These are phyloP conservation scores for Mesodorylaimus sp. DNA, from an alignment of 2,888 invertebrate species.

Conservation along the genomic window DNA sequence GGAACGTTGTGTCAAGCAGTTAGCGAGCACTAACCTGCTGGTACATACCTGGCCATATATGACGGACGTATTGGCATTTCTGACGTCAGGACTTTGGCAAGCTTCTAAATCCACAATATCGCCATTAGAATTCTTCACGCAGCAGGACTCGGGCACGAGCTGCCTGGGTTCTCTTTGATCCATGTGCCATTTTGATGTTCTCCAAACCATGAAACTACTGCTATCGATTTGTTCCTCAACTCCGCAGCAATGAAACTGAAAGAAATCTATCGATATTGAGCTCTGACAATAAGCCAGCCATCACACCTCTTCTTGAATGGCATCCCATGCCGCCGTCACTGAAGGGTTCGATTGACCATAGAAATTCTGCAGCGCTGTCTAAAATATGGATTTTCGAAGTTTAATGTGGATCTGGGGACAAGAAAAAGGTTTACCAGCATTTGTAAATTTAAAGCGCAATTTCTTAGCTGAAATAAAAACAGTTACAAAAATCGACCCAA, in stretches of 20 bases:
- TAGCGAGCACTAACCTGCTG: not conserved
- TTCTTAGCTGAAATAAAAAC: constrained; percentile 15
- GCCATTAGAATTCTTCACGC: not conserved
- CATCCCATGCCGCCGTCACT: constrained; percentile 25
- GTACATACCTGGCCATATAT: not conserved
- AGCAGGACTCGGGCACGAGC: constrained; percentile 5
- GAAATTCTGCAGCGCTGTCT: constrained; percentile 24
- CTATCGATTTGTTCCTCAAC: constrained; percentile 26
- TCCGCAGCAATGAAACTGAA: constrained; percentile 26
- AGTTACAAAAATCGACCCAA: not conserved
- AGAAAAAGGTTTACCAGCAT: no score
- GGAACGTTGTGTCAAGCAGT: not conserved
- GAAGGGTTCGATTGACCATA: constrained; percentile 24
- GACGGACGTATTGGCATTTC: not conserved
- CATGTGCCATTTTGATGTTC: constrained; percentile 24
- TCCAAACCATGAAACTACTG: constrained; percentile 18
- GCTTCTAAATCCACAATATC: not conserved
- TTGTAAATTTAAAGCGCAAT: constrained; percentile 24
- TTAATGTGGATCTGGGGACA: no score
- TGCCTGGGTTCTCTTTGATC: constrained; percentile 2
- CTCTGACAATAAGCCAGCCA: not conserved
- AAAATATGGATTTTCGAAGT: no score
- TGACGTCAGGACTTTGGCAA: constrained; percentile 1
- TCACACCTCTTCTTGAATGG: constrained; percentile 22
- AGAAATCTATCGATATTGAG: not conserved